Evolutionary conservation across 92 coral and sea anemone genomes (phyloP).

Genomic region (Paramuricea clavata): DNA sequence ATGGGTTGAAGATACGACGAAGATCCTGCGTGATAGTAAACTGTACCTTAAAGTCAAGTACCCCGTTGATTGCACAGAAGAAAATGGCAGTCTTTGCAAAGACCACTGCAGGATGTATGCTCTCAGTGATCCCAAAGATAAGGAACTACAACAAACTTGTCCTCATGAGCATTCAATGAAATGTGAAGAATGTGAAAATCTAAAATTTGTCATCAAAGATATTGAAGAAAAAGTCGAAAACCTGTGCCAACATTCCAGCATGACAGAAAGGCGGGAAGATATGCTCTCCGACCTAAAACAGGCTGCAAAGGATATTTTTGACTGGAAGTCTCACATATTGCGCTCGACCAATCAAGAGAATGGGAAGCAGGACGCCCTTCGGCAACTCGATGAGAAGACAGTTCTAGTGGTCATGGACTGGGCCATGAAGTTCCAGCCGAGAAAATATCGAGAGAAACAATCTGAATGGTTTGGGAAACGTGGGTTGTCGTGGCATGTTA

Average conservation of each 20-base stretch:
- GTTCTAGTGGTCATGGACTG: slow-evolving; percentile 59
- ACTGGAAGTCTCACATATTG: slow-evolving; percentile 70
- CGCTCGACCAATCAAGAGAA: slow-evolving; percentile 60
- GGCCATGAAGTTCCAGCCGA: slow-evolving; percentile 67
- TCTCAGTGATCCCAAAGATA: slow-evolving; percentile 54
- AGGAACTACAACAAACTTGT: slow-evolving; percentile 50
- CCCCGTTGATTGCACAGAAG: slow-evolving; percentile 44
- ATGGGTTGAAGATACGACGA: slow-evolving; percentile 49
- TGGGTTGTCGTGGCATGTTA: slow-evolving; percentile 65
- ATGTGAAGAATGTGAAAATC: slow-evolving; percentile 51
- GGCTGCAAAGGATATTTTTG: slow-evolving; percentile 27
- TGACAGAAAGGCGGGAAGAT: slow-evolving; percentile 65
- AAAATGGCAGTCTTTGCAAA: slow-evolving; percentile 52
- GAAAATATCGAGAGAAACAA: slow-evolving; percentile 58
- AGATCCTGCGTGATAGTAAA: slow-evolving; percentile 40
- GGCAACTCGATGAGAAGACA: slow-evolving; percentile 9
- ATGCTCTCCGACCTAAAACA: slow-evolving; percentile 42
- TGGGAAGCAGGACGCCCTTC: slow-evolving; percentile 54
- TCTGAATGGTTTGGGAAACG: slow-evolving; percentile 59
- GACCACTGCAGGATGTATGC: slow-evolving; percentile 67
- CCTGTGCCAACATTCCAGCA: slow-evolving; percentile 44
- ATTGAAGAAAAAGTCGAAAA: slow-evolving; percentile 56
- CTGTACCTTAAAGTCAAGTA: slow-evolving; percentile 62
- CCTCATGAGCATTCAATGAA: slow-evolving; percentile 55
- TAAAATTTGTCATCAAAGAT: slow-evolving; percentile 43